Percentiles rank a stretch among this genome's conserved stretches.
These are phyloP conservation scores for Polyergus mexicanus DNA, from an alignment of 1,140 invertebrate genomes.

Conservation along the genomic window DNA sequence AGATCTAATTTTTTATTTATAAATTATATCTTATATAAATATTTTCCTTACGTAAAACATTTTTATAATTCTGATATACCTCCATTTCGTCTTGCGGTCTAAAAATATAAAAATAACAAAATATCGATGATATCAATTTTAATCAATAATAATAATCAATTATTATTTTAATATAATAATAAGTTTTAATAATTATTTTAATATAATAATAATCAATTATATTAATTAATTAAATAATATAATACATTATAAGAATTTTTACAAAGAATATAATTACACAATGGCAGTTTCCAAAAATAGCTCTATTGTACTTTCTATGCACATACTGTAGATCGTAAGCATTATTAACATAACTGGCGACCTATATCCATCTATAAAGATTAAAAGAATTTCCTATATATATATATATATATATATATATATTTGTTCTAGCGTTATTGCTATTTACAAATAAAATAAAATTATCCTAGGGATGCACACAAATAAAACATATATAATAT, in stretches of 20 bases:
- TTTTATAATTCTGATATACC: no score
- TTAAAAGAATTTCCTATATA: not conserved
- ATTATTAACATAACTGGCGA: not conserved
- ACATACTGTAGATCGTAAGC: not conserved
- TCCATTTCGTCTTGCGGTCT: no score
- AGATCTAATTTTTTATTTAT: conserved; percentile 1
- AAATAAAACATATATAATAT: not conserved
- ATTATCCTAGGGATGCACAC: not conserved
- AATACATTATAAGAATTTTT: not conserved
- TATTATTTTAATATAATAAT: no score
- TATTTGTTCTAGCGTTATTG: not conserved
- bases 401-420: no score
- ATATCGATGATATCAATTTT: no score
- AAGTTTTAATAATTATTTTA: no score
- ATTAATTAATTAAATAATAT: not conserved
- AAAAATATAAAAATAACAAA: no score
- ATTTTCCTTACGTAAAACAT: not conserved
- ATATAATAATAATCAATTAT: no score
- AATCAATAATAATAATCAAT: no score
- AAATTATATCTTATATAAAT: not conserved
- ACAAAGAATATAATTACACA: not conserved
- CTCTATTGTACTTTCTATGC: not conserved
- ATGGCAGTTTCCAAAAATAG: not conserved
- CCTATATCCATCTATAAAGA: not conserved
- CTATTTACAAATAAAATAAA: not conserved